Conservation (phyloP, 2,888 invertebrate genomes). For the Mesochorus sp. region DNA sequence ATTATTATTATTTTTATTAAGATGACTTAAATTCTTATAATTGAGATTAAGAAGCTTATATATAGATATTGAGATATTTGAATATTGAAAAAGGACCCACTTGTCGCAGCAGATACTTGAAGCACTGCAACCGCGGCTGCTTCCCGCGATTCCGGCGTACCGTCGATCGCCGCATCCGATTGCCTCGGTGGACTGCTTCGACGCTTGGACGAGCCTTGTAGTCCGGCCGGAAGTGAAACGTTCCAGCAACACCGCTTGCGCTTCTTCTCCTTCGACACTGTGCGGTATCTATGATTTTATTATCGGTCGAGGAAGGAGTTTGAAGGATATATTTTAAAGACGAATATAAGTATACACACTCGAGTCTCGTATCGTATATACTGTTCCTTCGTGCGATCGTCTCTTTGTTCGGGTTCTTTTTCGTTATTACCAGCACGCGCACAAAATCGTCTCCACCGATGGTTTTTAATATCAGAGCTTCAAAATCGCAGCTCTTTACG, state of each 20-base stretch:
- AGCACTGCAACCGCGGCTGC: constrained; percentile 65
- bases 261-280: constrained; percentile 42
- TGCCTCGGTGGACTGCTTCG: constrained; percentile 52
- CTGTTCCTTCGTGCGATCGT: too few relatives aligned
- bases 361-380: too few relatives aligned
- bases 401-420: too few relatives aligned
- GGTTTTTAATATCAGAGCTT: too few relatives aligned
- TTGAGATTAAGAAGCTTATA: too few relatives aligned
- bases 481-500: too few relatives aligned
- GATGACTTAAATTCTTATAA: too few relatives aligned
- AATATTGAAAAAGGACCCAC: constrained; percentile 58
- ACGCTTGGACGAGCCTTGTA: constrained; percentile 60
- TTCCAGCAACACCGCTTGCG: constrained; percentile 27
- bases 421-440: too few relatives aligned
- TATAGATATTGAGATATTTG: background rate
- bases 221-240: constrained; percentile 34
- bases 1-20: too few relatives aligned
- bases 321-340: too few relatives aligned
- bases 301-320: background rate
- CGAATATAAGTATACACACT: too few relatives aligned
- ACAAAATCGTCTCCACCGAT: too few relatives aligned
- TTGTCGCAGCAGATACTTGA: constrained; percentile 64
- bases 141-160: constrained; percentile 65
- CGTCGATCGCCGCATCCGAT: constrained; percentile 68
- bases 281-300: constrained; percentile 38